Conservation (phyloP, 2,113 vertebrate genomes). For the Carassius auratus region DNA sequence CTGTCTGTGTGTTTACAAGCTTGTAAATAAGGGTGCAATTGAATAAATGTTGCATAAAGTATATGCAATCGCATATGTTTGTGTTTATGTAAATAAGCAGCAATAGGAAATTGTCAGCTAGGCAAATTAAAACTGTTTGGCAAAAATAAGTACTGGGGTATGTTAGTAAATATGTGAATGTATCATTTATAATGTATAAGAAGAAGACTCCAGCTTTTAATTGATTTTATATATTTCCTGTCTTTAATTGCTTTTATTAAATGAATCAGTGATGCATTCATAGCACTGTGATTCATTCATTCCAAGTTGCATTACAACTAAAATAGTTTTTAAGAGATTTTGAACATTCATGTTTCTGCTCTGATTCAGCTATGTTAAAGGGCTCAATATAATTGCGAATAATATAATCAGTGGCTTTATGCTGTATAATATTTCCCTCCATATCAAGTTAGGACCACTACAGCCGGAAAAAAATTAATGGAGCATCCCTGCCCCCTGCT, state of each 20-base stretch:
- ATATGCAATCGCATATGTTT: neutral
- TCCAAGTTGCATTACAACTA: neutral
- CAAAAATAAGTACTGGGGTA: neutral
- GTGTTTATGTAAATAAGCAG: neutral
- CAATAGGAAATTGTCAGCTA: neutral
- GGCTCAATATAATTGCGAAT: neutral
- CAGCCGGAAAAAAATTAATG: constrained; percentile 15
- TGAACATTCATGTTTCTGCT: neutral
- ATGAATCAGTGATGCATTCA: neutral
- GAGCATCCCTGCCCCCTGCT: constrained; percentile 50
- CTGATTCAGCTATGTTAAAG: neutral
- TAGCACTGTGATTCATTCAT: neutral
- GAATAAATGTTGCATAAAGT: neutral
- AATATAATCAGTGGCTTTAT: neutral
- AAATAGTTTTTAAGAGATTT: neutral
- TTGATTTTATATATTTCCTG: neutral
- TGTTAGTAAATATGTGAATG: neutral
- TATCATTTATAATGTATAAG: neutral
- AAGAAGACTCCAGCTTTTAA: neutral
- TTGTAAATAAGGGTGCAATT: neutral
- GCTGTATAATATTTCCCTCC: neutral
- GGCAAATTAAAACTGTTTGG: neutral
- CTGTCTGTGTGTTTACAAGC: constrained; percentile 14
- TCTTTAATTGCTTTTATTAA: neutral
- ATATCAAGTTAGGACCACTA: neutral